Conservation (phyloP, 2,797 vertebrate species). For the Aeoliscus strigatus region DNA sequence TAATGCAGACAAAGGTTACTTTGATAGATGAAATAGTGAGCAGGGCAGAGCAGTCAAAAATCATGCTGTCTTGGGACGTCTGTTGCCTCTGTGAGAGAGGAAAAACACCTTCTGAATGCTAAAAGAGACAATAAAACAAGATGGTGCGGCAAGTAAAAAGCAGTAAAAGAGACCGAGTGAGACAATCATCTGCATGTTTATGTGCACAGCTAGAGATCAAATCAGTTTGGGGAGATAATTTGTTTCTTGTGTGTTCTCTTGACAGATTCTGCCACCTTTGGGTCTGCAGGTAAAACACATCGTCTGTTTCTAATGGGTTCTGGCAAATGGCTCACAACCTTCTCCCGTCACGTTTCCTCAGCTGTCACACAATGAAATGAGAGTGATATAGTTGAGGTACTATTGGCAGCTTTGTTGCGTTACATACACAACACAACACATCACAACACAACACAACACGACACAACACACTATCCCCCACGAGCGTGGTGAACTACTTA, state of each 20-base stretch:
- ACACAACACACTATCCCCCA: no score
- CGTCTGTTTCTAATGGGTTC: slow-evolving; percentile 1
- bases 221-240: slow-evolving; percentile 5
- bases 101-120: slow-evolving; percentile 45
- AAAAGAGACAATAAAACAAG: slow-evolving; percentile 39
- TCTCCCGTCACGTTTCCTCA: neutral
- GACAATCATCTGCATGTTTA: slow-evolving; percentile 30
- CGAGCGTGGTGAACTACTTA: no score
- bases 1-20: no score
- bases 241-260: neutral
- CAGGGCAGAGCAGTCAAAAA: no score
- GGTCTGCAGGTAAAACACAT: slow-evolving; percentile 6
- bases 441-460: no score
- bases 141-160: neutral
- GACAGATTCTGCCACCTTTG: neutral
- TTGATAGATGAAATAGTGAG: no score
- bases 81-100: slow-evolving; percentile 39
- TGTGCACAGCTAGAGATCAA: slow-evolving; percentile 11
- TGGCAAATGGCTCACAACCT: neutral
- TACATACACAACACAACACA: no score
- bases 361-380: slow-evolving; percentile 6
- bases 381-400: slow-evolving; percentile 1
- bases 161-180: slow-evolving; percentile 2
- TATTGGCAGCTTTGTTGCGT: slow-evolving; percentile 7
- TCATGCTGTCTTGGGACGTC: slow-evolving; percentile 34